Evolutionary conservation across 2,797 vertebrate genomes (phyloP).

Genomic region (Mus minutoides): DNA sequence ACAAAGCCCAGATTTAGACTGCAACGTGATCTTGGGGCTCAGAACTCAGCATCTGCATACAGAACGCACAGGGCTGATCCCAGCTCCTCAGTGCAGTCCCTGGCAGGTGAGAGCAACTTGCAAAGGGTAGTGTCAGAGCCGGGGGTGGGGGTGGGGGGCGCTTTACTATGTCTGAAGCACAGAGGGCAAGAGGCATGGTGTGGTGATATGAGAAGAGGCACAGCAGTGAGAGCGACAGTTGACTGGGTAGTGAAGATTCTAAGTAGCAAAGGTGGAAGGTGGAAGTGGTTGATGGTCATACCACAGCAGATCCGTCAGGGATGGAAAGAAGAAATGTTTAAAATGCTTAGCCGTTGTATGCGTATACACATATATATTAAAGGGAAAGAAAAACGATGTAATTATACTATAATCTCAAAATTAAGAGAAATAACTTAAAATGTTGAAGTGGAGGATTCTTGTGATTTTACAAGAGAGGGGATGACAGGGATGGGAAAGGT

Average conservation of each 20-base stretch:
- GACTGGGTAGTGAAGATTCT: neutral
- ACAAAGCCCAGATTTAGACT: neutral
- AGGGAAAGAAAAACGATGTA: neutral
- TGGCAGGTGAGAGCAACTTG: neutral
- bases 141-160: too few relatives aligned
- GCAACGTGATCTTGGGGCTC: neutral
- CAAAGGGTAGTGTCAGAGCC: neutral
- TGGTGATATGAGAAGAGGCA: rapidly evolving
- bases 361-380: neutral
- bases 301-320: neutral
- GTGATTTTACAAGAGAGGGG: neutral
- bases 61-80: neutral
- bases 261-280: neutral
- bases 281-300: too few relatives aligned
- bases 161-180: neutral
- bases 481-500: neutral
- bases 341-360: neutral
- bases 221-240: neutral
- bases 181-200: rapidly evolving
- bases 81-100: too few relatives aligned
- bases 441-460: neutral
- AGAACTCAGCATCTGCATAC: neutral
- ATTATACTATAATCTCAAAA: neutral
- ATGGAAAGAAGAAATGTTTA: neutral
- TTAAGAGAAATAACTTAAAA: neutral